These are phyloP conservation scores for Amaurobius ferox DNA, from an alignment of 2,888 invertebrate genomes.

Conservation along the genomic window DNA sequence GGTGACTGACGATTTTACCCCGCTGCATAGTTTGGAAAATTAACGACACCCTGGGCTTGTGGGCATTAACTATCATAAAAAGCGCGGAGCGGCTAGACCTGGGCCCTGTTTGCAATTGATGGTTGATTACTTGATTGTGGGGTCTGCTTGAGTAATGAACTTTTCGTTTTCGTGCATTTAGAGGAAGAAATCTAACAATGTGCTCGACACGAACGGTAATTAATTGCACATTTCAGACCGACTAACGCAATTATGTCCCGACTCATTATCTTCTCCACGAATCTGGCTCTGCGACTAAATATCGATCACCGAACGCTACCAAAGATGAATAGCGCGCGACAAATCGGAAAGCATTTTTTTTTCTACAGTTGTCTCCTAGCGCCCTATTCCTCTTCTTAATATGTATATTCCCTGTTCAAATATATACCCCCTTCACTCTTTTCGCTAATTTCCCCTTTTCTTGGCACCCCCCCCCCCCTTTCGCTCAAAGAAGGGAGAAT, in stretches of 20 bases:
- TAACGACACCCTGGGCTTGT: conserved; percentile 57
- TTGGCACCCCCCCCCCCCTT: conserved; percentile 4
- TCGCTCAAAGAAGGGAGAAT: conserved; percentile 34
- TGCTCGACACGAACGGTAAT: conserved; percentile 69
- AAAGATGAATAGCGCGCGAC: conserved; percentile 68
- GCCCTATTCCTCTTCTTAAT: conserved; percentile 62
- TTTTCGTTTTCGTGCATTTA: conserved; percentile 65
- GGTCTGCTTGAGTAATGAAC: conserved; percentile 71
- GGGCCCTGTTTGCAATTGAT: conserved; percentile 65
- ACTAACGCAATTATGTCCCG: conserved; percentile 72
- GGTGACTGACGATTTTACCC: conserved; percentile 63
- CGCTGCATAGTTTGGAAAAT: conserved; percentile 65
- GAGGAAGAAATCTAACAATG: conserved; percentile 70
- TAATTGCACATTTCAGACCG: conserved; percentile 72
- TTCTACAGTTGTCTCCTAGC: conserved; percentile 24
- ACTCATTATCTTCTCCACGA: conserved; percentile 66
- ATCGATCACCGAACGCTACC: conserved; percentile 70
- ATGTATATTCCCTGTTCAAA: conserved; percentile 55
- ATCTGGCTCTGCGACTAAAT: conserved; percentile 64
- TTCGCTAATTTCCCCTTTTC: conserved; percentile 58
- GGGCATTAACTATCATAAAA: conserved; percentile 71
- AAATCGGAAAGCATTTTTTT: conserved; percentile 56
- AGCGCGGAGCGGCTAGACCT: conserved; percentile 24
- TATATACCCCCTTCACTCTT: conserved; percentile 25
- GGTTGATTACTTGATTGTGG: conserved; percentile 72